Conservation (phyloP, 1,140 invertebrate species). For the Meloidogyne floridensis region DNA sequence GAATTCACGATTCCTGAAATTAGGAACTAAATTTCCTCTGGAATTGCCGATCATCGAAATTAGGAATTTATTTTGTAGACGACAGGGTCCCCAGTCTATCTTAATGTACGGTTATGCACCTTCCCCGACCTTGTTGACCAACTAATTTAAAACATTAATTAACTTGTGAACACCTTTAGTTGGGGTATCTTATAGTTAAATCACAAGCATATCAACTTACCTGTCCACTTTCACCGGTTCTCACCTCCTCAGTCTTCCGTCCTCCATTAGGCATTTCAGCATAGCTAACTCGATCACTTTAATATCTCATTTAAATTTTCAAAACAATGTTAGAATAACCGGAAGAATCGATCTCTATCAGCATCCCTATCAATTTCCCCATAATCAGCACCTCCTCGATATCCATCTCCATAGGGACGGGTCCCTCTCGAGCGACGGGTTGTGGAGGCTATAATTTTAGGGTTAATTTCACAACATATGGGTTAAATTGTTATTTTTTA, state of each 20-base stretch:
- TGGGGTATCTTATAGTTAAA: neutral
- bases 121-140: too few relatives aligned
- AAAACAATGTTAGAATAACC: neutral
- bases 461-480: neutral
- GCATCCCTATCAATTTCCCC: conserved; percentile 51
- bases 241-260: neutral
- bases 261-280: conserved; percentile 28
- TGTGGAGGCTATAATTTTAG: neutral
- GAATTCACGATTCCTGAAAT: too few relatives aligned
- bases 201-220: neutral
- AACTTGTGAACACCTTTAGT: too few relatives aligned
- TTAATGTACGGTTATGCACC: too few relatives aligned
- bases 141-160: too few relatives aligned
- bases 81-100: too few relatives aligned
- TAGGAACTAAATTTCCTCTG: too few relatives aligned
- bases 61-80: too few relatives aligned
- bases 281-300: conserved; percentile 33
- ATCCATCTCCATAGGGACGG: neutral
- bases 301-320: neutral
- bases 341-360: conserved; percentile 41
- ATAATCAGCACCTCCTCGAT: conserved; percentile 44
- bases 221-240: neutral
- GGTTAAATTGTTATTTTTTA: neutral
- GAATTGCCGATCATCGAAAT: too few relatives aligned
- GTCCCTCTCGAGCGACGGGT: neutral